phyloP scores from a whole-genome alignment of 2,113 vertebrate genomes.

The Pachyramphus minor region DNA sequence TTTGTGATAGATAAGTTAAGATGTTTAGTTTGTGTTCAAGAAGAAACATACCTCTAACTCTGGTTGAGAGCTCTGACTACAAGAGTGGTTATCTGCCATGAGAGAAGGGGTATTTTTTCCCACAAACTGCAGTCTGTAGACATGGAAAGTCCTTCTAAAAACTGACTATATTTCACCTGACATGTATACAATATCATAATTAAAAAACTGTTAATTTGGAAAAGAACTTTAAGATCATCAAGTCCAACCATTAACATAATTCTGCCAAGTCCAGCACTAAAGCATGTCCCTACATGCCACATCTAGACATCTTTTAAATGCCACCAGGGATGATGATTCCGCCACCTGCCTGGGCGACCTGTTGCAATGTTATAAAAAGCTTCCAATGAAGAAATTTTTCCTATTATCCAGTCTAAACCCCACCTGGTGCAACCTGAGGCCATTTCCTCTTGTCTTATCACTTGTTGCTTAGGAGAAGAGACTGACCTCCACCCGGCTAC shows the following conservation, averaged over 20 bases:
- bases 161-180: not conserved
- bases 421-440: no score
- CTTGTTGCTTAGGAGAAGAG: not conserved
- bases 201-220: not conserved
- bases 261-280: no score
- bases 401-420: not conserved
- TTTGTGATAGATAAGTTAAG: not conserved
- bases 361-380: not conserved
- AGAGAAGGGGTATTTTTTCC: not conserved
- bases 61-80: not conserved
- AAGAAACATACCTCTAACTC: not conserved
- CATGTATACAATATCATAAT: not conserved
- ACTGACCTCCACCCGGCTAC: not conserved
- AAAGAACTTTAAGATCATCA: not conserved
- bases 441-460: not conserved
- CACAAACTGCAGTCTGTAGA: not conserved
- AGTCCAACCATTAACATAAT: not conserved
- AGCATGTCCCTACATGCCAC: no score
- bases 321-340: not conserved
- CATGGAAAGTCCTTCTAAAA: not conserved
- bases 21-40: not conserved
- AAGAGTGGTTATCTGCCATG: not conserved
- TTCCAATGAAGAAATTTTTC: not conserved
- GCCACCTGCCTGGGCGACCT: no score
- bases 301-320: not conserved